phyloP scores from a whole-genome alignment of 2,113 vertebrate species.

The Morphnarchus princeps region DNA sequence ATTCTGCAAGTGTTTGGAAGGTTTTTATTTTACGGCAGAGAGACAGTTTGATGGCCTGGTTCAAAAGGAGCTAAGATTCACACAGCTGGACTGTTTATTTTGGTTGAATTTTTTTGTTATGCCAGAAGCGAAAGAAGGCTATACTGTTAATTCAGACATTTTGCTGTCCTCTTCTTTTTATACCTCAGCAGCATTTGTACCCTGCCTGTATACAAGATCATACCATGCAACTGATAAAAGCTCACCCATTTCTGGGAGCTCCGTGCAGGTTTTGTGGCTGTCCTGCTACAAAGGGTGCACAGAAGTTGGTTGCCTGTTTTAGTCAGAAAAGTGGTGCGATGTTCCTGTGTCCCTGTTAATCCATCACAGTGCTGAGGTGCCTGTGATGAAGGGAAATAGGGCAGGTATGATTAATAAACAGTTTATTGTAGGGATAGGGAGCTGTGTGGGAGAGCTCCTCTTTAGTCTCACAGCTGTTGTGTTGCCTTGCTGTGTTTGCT shows the following conservation, averaged over 20 bases:
- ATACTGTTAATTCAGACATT: constrained; percentile 12
- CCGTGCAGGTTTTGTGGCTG: rapidly evolving
- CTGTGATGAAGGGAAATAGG: not conserved
- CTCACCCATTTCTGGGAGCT: not conserved
- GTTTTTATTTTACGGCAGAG: constrained; percentile 39
- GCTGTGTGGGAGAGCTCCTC: not conserved
- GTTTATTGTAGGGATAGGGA: not conserved
- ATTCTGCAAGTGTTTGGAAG: constrained; percentile 49
- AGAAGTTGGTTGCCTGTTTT: not conserved
- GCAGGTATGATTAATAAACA: not conserved
- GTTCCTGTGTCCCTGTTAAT: not conserved
- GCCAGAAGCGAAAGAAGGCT: constrained; percentile 6
- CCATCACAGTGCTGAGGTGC: not conserved
- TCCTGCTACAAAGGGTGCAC: rapidly evolving
- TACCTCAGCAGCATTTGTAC: not conserved
- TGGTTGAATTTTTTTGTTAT: constrained; percentile 42
- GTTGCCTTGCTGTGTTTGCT: not conserved
- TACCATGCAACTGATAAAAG: not conserved
- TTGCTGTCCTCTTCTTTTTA: not conserved
- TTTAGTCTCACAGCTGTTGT: not conserved
- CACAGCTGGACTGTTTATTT: constrained; percentile 63
- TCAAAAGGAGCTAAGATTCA: constrained; percentile 62
- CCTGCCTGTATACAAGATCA: not conserved
- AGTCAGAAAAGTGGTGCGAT: not conserved
- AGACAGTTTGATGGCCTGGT: constrained; percentile 59